phyloP scores from a whole-genome alignment of 2,888 invertebrate genomes.

The Lutraria lutraria region DNA sequence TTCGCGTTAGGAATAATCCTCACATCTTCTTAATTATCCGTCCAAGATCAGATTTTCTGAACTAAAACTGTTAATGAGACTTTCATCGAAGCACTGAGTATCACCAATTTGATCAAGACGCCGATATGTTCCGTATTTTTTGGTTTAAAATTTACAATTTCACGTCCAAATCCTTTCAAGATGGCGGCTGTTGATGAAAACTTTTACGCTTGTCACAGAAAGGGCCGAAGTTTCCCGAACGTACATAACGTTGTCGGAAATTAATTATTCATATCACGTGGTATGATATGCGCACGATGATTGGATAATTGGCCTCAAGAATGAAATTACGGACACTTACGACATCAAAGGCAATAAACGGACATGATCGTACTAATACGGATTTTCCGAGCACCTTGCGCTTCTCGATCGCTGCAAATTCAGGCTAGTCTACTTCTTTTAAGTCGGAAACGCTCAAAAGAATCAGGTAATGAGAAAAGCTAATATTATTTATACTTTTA shows the following conservation, averaged over 20 bases:
- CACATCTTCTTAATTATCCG: constrained; percentile 68
- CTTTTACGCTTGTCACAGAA: constrained; percentile 97
- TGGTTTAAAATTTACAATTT: constrained; percentile 90
- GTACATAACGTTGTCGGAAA: constrained; percentile 78
- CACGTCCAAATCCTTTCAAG: constrained; percentile 94
- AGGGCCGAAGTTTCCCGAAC: constrained; percentile 87
- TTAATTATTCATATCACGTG: constrained; percentile 79
- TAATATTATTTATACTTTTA: background rate
- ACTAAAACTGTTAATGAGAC: constrained; percentile 54
- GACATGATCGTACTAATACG: constrained; percentile 8
- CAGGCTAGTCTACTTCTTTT: background rate
- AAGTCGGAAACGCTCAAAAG: background rate
- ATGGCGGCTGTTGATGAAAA: constrained; percentile 98
- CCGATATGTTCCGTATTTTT: constrained; percentile 66
- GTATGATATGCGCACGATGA: background rate
- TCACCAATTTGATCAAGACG: constrained; percentile 40
- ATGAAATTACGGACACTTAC: constrained; percentile 31
- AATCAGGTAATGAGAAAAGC: background rate
- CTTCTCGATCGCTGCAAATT: background rate
- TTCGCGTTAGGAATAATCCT: constrained; percentile 73
- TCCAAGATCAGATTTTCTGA: constrained; percentile 48
- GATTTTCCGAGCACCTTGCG: constrained; percentile 35
- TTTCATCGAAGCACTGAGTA: constrained; percentile 56
- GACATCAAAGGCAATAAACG: constrained; percentile 23
- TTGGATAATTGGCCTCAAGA: constrained; percentile 27